phyloP scores from a whole-genome alignment of 2,888 invertebrate genomes.

The Conomelus anceps region DNA sequence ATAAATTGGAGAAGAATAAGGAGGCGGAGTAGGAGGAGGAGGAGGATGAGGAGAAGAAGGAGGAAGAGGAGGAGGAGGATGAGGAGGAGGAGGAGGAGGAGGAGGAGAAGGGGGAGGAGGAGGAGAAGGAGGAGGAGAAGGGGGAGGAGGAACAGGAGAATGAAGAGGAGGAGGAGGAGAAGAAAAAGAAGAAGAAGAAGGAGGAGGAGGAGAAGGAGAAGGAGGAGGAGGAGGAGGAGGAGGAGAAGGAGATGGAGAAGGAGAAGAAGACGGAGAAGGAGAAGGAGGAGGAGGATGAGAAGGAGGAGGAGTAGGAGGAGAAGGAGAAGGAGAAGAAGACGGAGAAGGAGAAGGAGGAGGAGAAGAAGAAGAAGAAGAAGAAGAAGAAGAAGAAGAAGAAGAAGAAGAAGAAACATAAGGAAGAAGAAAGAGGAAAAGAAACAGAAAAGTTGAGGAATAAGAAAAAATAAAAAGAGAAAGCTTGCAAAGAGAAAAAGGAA shows the following conservation, averaged over 20 bases:
- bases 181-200: not conserved
- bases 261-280: not conserved
- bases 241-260: not conserved
- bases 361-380: slow-evolving; percentile 11
- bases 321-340: not conserved
- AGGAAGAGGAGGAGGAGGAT: not conserved
- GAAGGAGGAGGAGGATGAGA: not conserved
- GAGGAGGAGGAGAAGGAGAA: not conserved
- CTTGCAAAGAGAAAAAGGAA: no score
- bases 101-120: not conserved
- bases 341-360: slow-evolving; percentile 18
- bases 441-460: no score
- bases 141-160: not conserved
- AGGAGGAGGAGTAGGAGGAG: not conserved
- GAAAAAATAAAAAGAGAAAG: no score
- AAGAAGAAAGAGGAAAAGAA: no score
- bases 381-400: slow-evolving; percentile 7
- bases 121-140: not conserved
- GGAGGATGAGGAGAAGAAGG: not conserved
- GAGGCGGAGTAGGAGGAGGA: not conserved
- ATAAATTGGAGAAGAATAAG: not conserved
- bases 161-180: not conserved
- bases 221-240: not conserved
- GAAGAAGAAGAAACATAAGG: slow-evolving; percentile 15
- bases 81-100: not conserved